Evolutionary conservation across 2,113 vertebrate genomes (phyloP).

Genomic region (Vimba vimba): DNA sequence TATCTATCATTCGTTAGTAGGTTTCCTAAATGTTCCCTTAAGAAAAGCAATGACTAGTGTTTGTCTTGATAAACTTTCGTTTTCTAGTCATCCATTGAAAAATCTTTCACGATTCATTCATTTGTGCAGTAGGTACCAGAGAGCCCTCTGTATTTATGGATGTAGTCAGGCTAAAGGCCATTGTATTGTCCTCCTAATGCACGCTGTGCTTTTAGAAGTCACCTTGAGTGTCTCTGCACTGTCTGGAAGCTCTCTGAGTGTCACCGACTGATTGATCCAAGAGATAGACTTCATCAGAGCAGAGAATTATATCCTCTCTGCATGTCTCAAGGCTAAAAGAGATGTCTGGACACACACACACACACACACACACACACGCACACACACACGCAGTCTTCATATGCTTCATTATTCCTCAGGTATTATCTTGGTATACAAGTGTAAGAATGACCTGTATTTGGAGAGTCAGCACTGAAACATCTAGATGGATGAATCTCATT

Average conservation of each 20-base stretch:
- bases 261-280: slow-evolving; percentile 23
- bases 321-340: slow-evolving; percentile 2
- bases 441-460: neutral
- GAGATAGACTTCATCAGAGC: slow-evolving; percentile 1
- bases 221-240: slow-evolving; percentile 8
- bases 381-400: too few relatives aligned
- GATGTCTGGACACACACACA: neutral
- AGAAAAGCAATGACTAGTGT: neutral
- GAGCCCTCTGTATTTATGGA: slow-evolving; percentile 7
- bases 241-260: slow-evolving; percentile 24
- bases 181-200: neutral
- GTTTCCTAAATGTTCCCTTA: neutral
- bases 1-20: neutral
- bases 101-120: neutral
- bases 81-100: neutral
- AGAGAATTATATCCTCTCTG: slow-evolving; percentile 48
- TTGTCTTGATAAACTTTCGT: neutral
- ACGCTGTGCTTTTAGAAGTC: neutral
- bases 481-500: slow-evolving; percentile 18
- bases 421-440: neutral
- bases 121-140: neutral
- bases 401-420: slow-evolving; percentile 7
- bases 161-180: neutral
- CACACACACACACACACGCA: neutral
- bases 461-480: neutral